Conservation (phyloP, 2,797 vertebrate genomes). For the Pachyuromys duprasi region DNA sequence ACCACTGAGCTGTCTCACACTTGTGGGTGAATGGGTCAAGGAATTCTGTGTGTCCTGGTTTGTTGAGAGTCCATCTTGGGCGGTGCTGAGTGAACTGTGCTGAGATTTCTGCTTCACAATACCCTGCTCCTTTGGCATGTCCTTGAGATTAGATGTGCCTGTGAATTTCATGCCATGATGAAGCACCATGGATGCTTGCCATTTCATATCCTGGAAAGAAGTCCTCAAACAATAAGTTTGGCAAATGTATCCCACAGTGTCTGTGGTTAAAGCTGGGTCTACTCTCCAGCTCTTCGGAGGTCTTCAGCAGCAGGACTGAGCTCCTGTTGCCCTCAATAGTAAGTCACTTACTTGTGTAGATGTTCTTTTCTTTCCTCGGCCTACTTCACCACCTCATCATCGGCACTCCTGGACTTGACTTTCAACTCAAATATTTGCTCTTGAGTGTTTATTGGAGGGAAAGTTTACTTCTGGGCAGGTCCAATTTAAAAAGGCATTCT, state of each 20-base stretch:
- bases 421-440: neutral
- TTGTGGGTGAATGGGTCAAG: neutral
- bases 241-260: neutral
- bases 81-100: neutral
- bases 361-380: neutral
- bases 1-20: neutral
- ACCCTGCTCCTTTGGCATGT: neutral
- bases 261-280: neutral
- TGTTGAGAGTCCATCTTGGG: neutral
- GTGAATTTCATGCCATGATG: neutral
- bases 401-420: constrained; percentile 23
- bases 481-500: constrained; percentile 8
- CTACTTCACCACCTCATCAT: neutral
- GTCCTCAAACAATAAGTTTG: neutral
- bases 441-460: neutral
- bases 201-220: neutral
- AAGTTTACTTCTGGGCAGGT: neutral
- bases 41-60: neutral
- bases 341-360: neutral
- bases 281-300: neutral
- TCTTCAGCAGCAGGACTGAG: neutral
- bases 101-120: neutral
- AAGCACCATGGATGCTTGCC: neutral
- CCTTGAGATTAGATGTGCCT: constrained; percentile 14
- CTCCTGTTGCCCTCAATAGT: neutral